Evolutionary conservation across 2,113 vertebrate genomes (phyloP), one percentile per base, ranked within the genome.

Genomic region (Myodes glareolus): DNA sequence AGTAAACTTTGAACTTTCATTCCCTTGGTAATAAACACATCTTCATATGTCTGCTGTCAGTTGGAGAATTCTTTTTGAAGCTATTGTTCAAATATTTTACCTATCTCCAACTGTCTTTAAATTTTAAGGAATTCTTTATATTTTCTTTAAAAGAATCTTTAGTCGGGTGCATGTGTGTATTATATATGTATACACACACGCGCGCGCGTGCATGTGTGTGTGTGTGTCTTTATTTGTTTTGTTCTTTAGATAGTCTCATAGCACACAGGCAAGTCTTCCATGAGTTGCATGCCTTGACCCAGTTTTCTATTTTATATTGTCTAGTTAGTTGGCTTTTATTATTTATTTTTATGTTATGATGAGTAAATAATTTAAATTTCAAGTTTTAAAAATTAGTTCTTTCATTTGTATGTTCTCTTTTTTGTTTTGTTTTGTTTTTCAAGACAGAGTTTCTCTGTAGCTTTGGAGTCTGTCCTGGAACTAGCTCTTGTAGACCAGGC

Each of bases 311-410:
- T 92, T 77, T 75, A 80, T 85, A 11, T 85, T 67, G 42, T 84
- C 63, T 68, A 65, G 84, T 90, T 50, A 85, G 14, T 31, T 52
- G 45, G 58, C 82, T 91, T 94, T 93, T 72, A 63, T 65, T 33
- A 19, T 72, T 90, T 93, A 36, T 63, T 97, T 90, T 93, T 90
- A 21, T 68, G 12, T 76, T 81, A 21, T 96, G 23, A 76, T 92
- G 23, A 92, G 29, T 88, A 92, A 36, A 23, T 5, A 85, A 89
- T 65, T 52, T 73, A 47, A 92, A 70, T 63, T 90, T 94, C 27
- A 87, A 50, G 10, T 75, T 87, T 81, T 92, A 76, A 87, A 39
- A 72, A 50, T 67, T 87, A 52, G 86, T 94, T 80, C 92, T 31
- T 58, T 90, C 17, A 58, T 78, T 77, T 47, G 45, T 47, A 47